Conservation (phyloP, 2,113 vertebrate genomes). For the Rhineura floridana region DNA sequence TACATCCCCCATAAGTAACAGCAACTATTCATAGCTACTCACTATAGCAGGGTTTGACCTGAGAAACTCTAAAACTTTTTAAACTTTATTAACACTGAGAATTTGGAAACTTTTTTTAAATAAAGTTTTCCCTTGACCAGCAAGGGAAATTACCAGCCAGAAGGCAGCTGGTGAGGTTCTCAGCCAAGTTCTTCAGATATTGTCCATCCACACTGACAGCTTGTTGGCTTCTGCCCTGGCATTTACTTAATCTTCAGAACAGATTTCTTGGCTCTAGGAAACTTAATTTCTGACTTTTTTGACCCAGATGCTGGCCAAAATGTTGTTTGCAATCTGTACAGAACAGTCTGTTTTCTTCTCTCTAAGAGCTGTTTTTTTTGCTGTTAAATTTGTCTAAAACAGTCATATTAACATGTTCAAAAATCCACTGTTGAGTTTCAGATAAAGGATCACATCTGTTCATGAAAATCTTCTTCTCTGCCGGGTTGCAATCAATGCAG, state of each 20-base stretch:
- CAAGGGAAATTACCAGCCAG: slow-evolving; percentile 80
- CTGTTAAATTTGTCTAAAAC: slow-evolving; percentile 87
- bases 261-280: slow-evolving; percentile 78
- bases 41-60: slow-evolving; percentile 85
- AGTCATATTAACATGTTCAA: slow-evolving; percentile 88
- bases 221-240: slow-evolving; percentile 67
- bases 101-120: slow-evolving; percentile 72
- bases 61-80: slow-evolving; percentile 82
- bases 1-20: slow-evolving; percentile 63
- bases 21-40: slow-evolving; percentile 79
- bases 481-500: slow-evolving; percentile 87
- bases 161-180: slow-evolving; percentile 76
- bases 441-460: slow-evolving; percentile 88
- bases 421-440: slow-evolving; percentile 90
- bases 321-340: slow-evolving; percentile 61
- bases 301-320: slow-evolving; percentile 73
- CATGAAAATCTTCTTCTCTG: slow-evolving; percentile 93
- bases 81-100: slow-evolving; percentile 76
- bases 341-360: slow-evolving; percentile 39
- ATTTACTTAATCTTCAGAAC: slow-evolving; percentile 73
- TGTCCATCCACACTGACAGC: slow-evolving; percentile 71
- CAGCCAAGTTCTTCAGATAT: slow-evolving; percentile 76
- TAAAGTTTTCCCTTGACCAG: slow-evolving; percentile 81
- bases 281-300: slow-evolving; percentile 79
- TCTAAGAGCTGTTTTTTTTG: slow-evolving; percentile 72